Base-by-base conservation (phyloP, 2,888 invertebrate species). In the Argynnis bischoffii region DNA sequence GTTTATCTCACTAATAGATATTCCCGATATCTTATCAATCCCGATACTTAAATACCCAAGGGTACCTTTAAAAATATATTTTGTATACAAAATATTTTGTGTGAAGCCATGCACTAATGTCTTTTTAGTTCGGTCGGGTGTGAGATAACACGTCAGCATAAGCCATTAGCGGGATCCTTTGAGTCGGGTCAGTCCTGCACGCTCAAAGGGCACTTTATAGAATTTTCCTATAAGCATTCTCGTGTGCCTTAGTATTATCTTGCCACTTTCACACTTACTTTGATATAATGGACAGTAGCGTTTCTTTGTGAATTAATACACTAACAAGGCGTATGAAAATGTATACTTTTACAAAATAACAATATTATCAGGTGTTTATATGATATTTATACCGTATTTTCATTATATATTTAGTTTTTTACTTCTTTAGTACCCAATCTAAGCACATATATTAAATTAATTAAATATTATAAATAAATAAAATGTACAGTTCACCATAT, bases 91-190 rank as follows among this genome's bases (percentile, higher is more conserved):
- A 66, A 60, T 66, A 66, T 60, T 59, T 66, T 66, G 59, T 57
- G 59, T 60, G 66, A 60, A 59, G 16, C 54, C 66, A 59, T 60
- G 59, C 65, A 53, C 59, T 66, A 59, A 66, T 66, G 57, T 66
- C 53, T 66, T 65, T 66, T 66, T 66, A 66, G 65, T 66, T 66
- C 65, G 59, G 59, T 60, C 59, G 65, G 59, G 59, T 74, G 67
- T 77, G 72, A 77, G 79, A 82, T 81, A 85, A 82, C 83, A 81
- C 81, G 81, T 83, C 84, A 79, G 82, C 78, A 79, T 78, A 79
- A 78, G 78, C 87, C 85, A 88, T 88, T 89, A 88, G 82, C 79
- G 80, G 81, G 76, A 76, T 76, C 77, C 80, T 83, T 85, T 87
- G 86, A 88, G 86, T 78, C 80, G 86, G 88, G 87, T 88, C 82